phyloP scores from a whole-genome alignment of 2,113 vertebrate species.

The Romanogobio albipinnatus region DNA sequence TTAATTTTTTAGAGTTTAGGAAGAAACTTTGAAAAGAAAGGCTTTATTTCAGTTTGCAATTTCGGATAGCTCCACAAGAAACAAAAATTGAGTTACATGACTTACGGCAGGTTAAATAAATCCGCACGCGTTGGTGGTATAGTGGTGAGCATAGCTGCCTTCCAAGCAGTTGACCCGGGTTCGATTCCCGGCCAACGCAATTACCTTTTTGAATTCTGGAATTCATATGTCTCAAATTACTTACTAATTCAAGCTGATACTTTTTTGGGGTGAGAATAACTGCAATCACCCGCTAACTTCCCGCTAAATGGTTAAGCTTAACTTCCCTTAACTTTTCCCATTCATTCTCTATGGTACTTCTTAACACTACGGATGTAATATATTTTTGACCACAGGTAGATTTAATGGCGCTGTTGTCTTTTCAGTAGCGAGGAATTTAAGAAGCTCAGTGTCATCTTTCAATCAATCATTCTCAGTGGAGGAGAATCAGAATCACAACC shows the following conservation, averaged over 20 bases:
- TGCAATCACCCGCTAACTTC: too few relatives aligned
- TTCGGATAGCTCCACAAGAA: background rate
- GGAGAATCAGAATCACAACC: too few relatives aligned
- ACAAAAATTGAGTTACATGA: too few relatives aligned
- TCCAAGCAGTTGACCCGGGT: constrained; percentile 56
- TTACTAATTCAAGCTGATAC: too few relatives aligned
- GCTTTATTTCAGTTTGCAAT: background rate
- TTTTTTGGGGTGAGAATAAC: too few relatives aligned
- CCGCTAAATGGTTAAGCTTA: too few relatives aligned
- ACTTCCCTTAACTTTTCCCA: too few relatives aligned
- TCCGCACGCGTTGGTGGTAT: constrained; percentile 51
- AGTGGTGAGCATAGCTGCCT: constrained; percentile 50
- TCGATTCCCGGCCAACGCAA: constrained; percentile 59
- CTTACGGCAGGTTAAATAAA: fast-evolving
- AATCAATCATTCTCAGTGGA: too few relatives aligned
- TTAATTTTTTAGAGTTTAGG: fast-evolving
- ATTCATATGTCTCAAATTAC: too few relatives aligned
- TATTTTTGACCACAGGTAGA: background rate
- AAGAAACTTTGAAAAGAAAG: background rate
- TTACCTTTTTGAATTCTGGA: too few relatives aligned
- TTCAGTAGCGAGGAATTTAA: background rate
- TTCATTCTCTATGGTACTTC: too few relatives aligned
- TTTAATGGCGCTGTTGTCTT: background rate
- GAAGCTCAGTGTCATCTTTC: too few relatives aligned
- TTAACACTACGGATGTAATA: background rate